These are phyloP conservation scores for Erebia palarica DNA, from an alignment of 2,888 invertebrate species.

Conservation along the genomic window DNA sequence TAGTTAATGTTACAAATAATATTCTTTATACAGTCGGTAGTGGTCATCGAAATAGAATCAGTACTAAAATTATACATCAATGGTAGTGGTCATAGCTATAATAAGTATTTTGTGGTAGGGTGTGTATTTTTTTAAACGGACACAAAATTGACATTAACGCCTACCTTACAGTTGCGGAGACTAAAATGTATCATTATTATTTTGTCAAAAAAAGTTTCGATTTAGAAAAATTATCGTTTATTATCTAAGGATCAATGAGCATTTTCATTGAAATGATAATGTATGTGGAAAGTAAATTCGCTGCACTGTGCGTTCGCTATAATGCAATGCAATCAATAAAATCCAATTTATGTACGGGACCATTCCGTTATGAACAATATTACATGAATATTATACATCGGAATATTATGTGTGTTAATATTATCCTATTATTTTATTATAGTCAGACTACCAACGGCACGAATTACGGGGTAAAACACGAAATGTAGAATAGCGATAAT, in stretches of 20 bases:
- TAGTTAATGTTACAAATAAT: too few species aligned
- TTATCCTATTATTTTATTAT: conserved; percentile 16
- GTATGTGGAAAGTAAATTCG: conserved; percentile 38
- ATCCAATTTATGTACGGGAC: conserved; percentile 39
- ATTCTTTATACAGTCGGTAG: too few species aligned
- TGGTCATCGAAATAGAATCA: too few species aligned
- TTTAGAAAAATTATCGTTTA: not conserved
- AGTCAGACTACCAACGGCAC: not conserved
- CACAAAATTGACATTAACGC: too few species aligned
- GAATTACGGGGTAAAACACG: not conserved
- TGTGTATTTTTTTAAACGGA: too few species aligned
- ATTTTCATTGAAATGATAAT: conserved; percentile 39
- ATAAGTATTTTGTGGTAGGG: too few species aligned
- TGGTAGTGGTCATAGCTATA: too few species aligned
- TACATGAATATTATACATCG: conserved; percentile 35
- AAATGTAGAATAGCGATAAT: not conserved
- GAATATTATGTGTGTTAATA: conserved; percentile 25
- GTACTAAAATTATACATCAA: too few species aligned
- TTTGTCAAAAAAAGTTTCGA: too few species aligned
- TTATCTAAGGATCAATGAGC: conserved; percentile 29
- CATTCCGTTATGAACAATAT: conserved; percentile 41
- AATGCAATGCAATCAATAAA: conserved; percentile 43
- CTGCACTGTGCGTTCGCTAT: conserved; percentile 32
- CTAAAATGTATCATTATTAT: too few species aligned
- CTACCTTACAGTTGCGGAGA: too few species aligned